A percentile compares a stretch with the other conserved stretches of the same genome.
phyloP scores from a whole-genome alignment of 2,888 invertebrate genomes.

The Plagodis pulveraria region DNA sequence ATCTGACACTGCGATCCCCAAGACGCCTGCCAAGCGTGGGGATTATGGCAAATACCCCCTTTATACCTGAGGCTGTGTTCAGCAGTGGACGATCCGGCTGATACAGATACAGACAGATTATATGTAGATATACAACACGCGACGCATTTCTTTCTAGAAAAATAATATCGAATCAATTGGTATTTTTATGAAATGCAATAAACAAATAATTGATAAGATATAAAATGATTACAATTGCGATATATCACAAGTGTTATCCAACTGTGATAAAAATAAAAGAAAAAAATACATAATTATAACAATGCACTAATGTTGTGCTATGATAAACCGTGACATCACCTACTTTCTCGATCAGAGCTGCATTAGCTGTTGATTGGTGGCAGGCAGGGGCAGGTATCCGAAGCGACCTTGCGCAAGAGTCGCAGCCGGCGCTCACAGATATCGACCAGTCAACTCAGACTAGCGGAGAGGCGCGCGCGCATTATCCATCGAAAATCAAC shows the following conservation, averaged over 20 bases:
- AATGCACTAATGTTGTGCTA: slow-evolving; percentile 37
- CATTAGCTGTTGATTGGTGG: slow-evolving; percentile 27
- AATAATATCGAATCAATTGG: too few species aligned
- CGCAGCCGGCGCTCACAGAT: slow-evolving; percentile 34
- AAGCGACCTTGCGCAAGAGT: slow-evolving; percentile 65
- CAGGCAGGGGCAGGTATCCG: slow-evolving; percentile 61
- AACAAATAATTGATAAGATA: too few species aligned
- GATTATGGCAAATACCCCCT: too few species aligned
- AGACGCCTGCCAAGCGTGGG: too few species aligned
- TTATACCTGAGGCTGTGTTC: too few species aligned
- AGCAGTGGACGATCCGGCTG: too few species aligned
- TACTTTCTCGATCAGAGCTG: slow-evolving; percentile 61
- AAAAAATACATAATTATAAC: slow-evolving; percentile 1
- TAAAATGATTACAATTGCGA: not conserved
- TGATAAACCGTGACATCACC: slow-evolving; percentile 57
- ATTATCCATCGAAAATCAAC: slow-evolving; percentile 13
- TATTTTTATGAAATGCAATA: too few species aligned
- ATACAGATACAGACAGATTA: too few species aligned
- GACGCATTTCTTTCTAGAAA: too few species aligned
- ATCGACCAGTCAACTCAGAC: slow-evolving; percentile 41
- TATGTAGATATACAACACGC: too few species aligned
- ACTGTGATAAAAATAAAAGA: not conserved
- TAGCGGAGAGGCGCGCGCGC: slow-evolving; percentile 50
- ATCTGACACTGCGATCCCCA: too few species aligned
- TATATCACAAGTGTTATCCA: too few species aligned